These are phyloP conservation scores for Drosophila phalerata DNA, from an alignment of 2,888 invertebrate genomes.

Conservation along the genomic window DNA sequence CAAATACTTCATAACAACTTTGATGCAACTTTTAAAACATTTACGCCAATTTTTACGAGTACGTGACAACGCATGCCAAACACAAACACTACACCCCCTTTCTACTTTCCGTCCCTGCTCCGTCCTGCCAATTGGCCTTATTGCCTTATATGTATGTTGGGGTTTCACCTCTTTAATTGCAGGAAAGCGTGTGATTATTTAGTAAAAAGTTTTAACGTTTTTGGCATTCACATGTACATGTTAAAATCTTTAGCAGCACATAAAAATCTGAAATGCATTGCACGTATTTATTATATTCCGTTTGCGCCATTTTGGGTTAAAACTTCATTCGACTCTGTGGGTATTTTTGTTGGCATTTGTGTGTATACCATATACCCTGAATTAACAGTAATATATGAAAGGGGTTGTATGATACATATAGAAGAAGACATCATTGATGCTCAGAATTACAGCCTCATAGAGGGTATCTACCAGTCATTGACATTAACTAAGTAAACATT, in stretches of 20 bases:
- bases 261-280: constrained; percentile 64
- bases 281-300: constrained; percentile 78
- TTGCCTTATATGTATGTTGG: constrained; percentile 14
- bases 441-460: not conserved
- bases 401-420: not conserved
- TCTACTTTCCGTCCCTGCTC: not conserved
- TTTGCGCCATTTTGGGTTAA: constrained; percentile 64
- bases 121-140: constrained; percentile 4
- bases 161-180: constrained; percentile 71
- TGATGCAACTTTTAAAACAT: constrained; percentile 79
- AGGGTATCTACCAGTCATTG: not conserved
- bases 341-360: constrained; percentile 20
- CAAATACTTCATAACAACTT: constrained; percentile 77
- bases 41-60: constrained; percentile 72
- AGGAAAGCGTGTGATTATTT: constrained; percentile 72
- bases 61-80: constrained; percentile 78
- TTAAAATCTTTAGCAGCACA: constrained; percentile 47
- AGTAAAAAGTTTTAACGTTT: constrained; percentile 57
- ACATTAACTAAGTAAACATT: not conserved
- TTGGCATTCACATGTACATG: constrained; percentile 36
- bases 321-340: constrained; percentile 53
- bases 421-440: not conserved
- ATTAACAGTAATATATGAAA: not conserved
- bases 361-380: constrained; percentile 28
- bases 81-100: constrained; percentile 27